phyloP scores from a whole-genome alignment of 2,113 vertebrate genomes.

The Bungarus multicinctus region DNA sequence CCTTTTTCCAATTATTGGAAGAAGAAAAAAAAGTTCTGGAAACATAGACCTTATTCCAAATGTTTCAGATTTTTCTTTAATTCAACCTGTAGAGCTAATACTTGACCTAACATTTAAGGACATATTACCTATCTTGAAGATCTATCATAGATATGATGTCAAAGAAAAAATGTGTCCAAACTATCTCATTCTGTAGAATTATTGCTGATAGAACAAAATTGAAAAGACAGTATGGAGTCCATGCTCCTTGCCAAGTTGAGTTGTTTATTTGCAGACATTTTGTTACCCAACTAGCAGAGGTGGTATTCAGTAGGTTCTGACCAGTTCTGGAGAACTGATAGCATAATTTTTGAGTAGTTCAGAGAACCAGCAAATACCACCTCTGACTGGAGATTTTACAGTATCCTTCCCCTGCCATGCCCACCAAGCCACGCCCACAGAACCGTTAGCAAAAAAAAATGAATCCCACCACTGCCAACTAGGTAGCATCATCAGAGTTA shows the following conservation, averaged over 20 bases:
- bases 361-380: too few relatives aligned
- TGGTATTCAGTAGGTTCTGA: too few relatives aligned
- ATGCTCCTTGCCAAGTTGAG: background rate
- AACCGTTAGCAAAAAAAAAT: too few relatives aligned
- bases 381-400: too few relatives aligned
- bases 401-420: too few relatives aligned
- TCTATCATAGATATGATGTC: background rate
- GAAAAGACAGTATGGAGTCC: background rate
- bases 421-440: too few relatives aligned
- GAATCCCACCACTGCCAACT: too few relatives aligned
- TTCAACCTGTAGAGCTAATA: background rate
- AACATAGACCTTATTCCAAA: background rate
- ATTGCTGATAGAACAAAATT: background rate
- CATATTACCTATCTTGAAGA: background rate
- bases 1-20: background rate
- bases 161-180: background rate
- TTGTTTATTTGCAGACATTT: background rate
- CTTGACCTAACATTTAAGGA: background rate
- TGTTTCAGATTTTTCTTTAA: background rate
- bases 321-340: too few relatives aligned
- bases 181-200: background rate
- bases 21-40: background rate
- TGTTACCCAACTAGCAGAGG: background rate
- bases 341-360: too few relatives aligned
- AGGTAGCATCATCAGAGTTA: too few relatives aligned